These are phyloP conservation scores for Ictalurus furcatus DNA, from an alignment of 2,113 vertebrate genomes.

Conservation along the genomic window DNA sequence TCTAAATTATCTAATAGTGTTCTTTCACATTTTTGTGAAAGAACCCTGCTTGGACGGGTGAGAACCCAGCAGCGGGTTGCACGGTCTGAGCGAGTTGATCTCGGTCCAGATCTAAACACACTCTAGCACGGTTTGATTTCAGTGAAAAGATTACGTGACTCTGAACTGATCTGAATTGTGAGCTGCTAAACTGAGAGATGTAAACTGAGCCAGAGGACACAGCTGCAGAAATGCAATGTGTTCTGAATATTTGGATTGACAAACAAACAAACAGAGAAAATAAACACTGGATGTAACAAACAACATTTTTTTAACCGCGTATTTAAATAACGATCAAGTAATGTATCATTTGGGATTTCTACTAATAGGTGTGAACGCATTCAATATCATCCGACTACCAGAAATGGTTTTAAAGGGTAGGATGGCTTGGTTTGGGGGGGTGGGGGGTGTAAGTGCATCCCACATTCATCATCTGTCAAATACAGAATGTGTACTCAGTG, in stretches of 20 bases:
- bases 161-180: too few relatives aligned
- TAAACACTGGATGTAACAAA: neutral
- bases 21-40: neutral
- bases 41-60: neutral
- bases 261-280: neutral
- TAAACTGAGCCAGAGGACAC: neutral
- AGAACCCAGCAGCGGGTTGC: neutral
- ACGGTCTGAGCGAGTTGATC: neutral
- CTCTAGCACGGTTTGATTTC: neutral
- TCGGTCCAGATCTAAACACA: neutral
- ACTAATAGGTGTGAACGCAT: neutral
- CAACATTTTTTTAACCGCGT: neutral
- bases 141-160: neutral
- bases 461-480: neutral
- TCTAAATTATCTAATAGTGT: too few relatives aligned
- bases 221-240: neutral
- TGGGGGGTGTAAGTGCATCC: neutral
- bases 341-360: neutral
- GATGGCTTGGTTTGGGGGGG: too few relatives aligned
- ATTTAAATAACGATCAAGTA: neutral
- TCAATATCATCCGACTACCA: neutral
- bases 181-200: neutral
- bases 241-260: neutral
- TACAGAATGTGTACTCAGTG: neutral
- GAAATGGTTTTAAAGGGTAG: neutral